Conservation (phyloP, 2,888 invertebrate species). For the Cheilosia grossa region DNA sequence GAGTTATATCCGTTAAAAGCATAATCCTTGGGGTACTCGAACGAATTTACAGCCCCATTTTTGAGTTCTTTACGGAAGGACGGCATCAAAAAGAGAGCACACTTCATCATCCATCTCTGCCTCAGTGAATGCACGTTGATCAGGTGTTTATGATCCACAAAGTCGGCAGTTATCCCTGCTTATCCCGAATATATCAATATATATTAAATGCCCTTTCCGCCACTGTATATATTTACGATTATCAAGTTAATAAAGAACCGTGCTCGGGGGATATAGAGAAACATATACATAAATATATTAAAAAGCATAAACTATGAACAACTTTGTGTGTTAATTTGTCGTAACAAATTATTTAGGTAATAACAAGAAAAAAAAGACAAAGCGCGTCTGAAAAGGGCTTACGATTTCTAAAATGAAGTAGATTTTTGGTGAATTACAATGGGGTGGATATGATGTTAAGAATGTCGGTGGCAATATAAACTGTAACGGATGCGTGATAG, state of each 20-base stretch:
- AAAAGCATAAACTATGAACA: conserved; percentile 34
- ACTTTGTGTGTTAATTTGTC: neutral
- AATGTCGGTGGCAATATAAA: conserved; percentile 36
- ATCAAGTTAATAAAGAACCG: conserved; percentile 30
- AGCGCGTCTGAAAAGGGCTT: conserved; percentile 58
- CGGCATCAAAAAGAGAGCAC: neutral
- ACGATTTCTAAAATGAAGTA: conserved; percentile 48
- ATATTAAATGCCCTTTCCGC: conserved; percentile 28
- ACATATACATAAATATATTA: conserved; percentile 33
- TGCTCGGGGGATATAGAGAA: conserved; percentile 10
- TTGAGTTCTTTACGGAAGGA: conserved; percentile 1
- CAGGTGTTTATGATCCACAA: conserved; percentile 31
- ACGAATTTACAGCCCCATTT: conserved; percentile 14
- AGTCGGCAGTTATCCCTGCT: conserved; percentile 9
- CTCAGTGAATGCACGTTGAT: conserved; percentile 2
- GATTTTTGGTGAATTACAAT: conserved; percentile 25
- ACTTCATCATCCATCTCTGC: neutral
- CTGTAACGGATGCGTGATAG: conserved; percentile 57
- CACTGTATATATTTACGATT: conserved; percentile 10
- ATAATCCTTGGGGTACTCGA: conserved; percentile 7
- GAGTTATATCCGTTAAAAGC: neutral
- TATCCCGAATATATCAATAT: conserved; percentile 31
- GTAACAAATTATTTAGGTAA: conserved; percentile 33
- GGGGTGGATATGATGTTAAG: conserved; percentile 21
- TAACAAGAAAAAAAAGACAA: conserved; percentile 37